Percentiles rank a stretch among this genome's conserved stretches.
phyloP scores from a whole-genome alignment of 2,797 vertebrate genomes.

The Coracias cyanogaster region DNA sequence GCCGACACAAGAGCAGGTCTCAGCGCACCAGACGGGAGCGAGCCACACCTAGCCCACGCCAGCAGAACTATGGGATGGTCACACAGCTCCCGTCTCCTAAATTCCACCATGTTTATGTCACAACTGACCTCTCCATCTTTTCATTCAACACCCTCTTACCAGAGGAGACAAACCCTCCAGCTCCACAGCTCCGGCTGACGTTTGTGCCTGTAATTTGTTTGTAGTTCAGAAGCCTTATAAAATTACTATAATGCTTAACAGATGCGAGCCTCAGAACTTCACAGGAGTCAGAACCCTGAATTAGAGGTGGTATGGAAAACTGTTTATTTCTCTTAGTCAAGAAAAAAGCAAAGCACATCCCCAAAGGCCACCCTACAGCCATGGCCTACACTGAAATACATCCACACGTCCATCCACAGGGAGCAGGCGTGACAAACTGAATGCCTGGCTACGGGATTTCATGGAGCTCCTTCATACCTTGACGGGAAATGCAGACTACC shows the following conservation, averaged over 20 bases:
- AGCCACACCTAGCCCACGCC: neutral
- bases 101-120: neutral
- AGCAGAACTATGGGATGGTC: neutral
- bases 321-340: neutral
- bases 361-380: neutral
- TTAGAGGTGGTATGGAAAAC: neutral
- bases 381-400: rapidly evolving
- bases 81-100: neutral
- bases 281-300: neutral
- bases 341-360: neutral
- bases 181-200: neutral
- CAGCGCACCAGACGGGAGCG: neutral
- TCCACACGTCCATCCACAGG: neutral
- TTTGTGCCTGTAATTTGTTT: neutral
- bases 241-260: constrained; percentile 9
- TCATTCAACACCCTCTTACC: neutral
- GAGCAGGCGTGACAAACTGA: neutral
- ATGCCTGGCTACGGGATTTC: neutral
- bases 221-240: neutral
- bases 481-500: neutral
- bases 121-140: neutral
- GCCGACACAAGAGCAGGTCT: neutral
- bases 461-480: neutral
- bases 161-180: neutral
- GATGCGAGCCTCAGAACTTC: neutral